A percentile compares a stretch with the other conserved stretches of the same genome.
Conservation (phyloP, 1,140 invertebrate species). For the Leptopilina clavipes region DNA sequence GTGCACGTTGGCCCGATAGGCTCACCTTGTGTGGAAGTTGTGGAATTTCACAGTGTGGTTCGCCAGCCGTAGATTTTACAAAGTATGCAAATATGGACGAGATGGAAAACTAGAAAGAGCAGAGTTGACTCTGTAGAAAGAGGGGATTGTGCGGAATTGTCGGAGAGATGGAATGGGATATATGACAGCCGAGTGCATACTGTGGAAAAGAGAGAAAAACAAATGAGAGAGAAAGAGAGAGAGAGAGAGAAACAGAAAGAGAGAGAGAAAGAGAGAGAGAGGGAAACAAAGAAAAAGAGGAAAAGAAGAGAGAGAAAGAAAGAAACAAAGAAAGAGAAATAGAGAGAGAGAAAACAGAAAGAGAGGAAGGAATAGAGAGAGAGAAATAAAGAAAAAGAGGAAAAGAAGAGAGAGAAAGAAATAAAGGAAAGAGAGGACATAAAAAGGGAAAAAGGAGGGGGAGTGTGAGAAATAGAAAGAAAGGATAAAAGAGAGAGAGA, state of each 20-base stretch:
- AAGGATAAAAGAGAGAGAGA: slow-evolving; percentile 22
- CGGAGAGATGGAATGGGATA: slow-evolving; percentile 24
- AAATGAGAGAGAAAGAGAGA: background rate
- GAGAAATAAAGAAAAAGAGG: too few species aligned
- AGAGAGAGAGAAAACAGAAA: background rate
- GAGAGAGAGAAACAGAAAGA: background rate
- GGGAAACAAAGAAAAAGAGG: background rate
- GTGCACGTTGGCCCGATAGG: slow-evolving; percentile 44
- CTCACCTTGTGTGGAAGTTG: slow-evolving; percentile 45
- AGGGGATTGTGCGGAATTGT: slow-evolving; percentile 8
- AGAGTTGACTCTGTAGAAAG: background rate
- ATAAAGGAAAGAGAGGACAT: slow-evolving; percentile 46
- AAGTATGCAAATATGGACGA: slow-evolving; percentile 60
- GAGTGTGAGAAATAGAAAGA: background rate
- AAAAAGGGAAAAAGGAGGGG: too few species aligned
- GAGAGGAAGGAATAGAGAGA: slow-evolving; percentile 7
- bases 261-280: background rate
- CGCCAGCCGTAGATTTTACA: slow-evolving; percentile 47
- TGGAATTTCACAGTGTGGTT: slow-evolving; percentile 42
- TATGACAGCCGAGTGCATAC: background rate
- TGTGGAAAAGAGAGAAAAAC: background rate
- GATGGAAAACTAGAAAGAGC: slow-evolving; percentile 35
- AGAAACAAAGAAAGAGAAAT: background rate
- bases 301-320: background rate
- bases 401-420: slow-evolving; percentile 41